phyloP scores from a whole-genome alignment of 92 coral and sea anemone species.

The Bergia puertoricense region DNA sequence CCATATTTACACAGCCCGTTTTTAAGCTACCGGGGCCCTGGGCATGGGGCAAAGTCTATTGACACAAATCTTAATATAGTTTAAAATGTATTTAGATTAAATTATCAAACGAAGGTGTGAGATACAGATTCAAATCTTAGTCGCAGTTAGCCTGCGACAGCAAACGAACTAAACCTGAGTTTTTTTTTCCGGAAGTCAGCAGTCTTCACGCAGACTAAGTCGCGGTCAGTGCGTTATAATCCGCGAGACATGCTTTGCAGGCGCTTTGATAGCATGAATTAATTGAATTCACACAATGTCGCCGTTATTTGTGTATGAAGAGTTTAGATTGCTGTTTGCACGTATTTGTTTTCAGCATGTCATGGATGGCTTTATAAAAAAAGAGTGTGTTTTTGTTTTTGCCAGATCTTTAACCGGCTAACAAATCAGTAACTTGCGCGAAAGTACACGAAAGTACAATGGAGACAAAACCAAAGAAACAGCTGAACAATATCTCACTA shows the following conservation, averaged over 20 bases:
- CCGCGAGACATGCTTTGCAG: not conserved
- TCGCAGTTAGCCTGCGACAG: not conserved
- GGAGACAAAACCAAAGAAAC: too few relatives aligned
- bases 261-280: not conserved
- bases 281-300: not conserved
- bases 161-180: too few relatives aligned
- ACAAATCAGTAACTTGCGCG: not conserved
- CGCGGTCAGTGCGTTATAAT: too few relatives aligned
- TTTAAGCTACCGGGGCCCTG: not conserved
- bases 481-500: not conserved
- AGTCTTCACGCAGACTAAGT: too few relatives aligned
- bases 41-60: not conserved
- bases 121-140: not conserved
- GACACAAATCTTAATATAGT: not conserved
- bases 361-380: too few relatives aligned
- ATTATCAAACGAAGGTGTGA: not conserved
- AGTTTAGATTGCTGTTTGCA: not conserved
- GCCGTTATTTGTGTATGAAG: not conserved
- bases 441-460: not conserved
- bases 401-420: not conserved
- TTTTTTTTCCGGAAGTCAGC: too few relatives aligned
- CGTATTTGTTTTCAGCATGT: not conserved
- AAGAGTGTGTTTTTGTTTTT: too few relatives aligned
- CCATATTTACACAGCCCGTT: too few relatives aligned
- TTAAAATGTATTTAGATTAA: too few relatives aligned